Percentiles rank a stretch among this genome's conserved stretches.
These are phyloP conservation scores for Carterocephalus palaemon DNA, from an alignment of 2,888 invertebrate genomes.

Conservation along the genomic window DNA sequence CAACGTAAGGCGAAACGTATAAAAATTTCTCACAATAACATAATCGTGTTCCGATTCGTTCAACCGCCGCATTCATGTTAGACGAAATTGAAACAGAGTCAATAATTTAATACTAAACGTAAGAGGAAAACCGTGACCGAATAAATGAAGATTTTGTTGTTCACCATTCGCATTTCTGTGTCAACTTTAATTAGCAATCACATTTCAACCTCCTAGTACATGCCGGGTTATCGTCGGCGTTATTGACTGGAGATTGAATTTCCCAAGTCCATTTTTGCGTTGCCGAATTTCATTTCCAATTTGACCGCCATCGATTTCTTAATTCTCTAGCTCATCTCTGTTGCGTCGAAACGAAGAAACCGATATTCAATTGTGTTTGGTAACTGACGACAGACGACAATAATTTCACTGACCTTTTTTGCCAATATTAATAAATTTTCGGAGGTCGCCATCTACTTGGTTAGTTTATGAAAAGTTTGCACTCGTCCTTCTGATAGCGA, in stretches of 20 bases:
- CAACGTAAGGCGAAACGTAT: slow-evolving; percentile 59
- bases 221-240: slow-evolving; percentile 62
- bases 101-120: slow-evolving; percentile 76
- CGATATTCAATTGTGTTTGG: slow-evolving; percentile 26
- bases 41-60: slow-evolving; percentile 75
- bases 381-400: slow-evolving; percentile 30
- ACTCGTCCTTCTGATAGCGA: too few species aligned
- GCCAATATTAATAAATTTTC: slow-evolving; percentile 7
- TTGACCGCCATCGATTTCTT: slow-evolving; percentile 51
- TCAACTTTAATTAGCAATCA: slow-evolving; percentile 78
- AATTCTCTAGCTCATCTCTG: slow-evolving; percentile 38
- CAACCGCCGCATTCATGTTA: slow-evolving; percentile 73
- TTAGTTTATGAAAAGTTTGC: neutral
- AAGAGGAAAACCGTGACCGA: slow-evolving; percentile 72
- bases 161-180: slow-evolving; percentile 73
- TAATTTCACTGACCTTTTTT: slow-evolving; percentile 22
- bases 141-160: slow-evolving; percentile 75
- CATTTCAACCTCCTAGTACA: slow-evolving; percentile 66
- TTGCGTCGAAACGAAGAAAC: slow-evolving; percentile 29
- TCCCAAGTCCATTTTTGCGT: slow-evolving; percentile 56
- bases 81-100: slow-evolving; percentile 77
- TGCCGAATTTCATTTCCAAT: slow-evolving; percentile 54
- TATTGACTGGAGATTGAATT: slow-evolving; percentile 64
- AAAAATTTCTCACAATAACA: slow-evolving; percentile 76
- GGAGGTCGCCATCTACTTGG: neutral